Percentiles rank a stretch among this genome's conserved stretches.
phyloP scores from a whole-genome alignment of 2,888 invertebrate genomes.

The Hirtodrosophila alboralis region DNA sequence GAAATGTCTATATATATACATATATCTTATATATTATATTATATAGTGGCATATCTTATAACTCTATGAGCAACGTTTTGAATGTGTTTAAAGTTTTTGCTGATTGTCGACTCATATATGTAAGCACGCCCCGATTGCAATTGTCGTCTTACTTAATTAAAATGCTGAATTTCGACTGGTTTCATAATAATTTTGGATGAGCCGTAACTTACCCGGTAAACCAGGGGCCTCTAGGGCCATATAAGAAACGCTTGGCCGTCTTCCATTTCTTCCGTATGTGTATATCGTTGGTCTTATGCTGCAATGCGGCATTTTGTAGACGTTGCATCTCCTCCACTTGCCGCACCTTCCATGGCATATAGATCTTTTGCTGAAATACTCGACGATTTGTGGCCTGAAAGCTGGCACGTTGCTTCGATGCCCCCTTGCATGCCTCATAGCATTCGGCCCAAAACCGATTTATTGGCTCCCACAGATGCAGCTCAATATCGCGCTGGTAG shows the following conservation, averaged over 20 bases:
- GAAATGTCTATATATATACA: too few species aligned
- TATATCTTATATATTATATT: too few species aligned
- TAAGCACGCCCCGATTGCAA: constrained; percentile 58
- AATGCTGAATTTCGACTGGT: constrained; percentile 58
- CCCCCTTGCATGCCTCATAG: constrained; percentile 86
- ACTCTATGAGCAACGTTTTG: constrained; percentile 29
- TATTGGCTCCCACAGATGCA: constrained; percentile 85
- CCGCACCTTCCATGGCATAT: constrained; percentile 85
- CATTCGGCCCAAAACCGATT: constrained; percentile 87
- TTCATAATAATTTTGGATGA: constrained; percentile 54
- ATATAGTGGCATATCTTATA: not conserved
- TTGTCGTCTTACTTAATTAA: constrained; percentile 67
- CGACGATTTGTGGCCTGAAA: constrained; percentile 86
- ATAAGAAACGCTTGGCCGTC: constrained; percentile 85
- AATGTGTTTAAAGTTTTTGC: constrained; percentile 49
- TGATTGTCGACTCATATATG: constrained; percentile 26
- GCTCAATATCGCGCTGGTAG: constrained; percentile 85
- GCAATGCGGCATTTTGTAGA: constrained; percentile 84
- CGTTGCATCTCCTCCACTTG: constrained; percentile 85
- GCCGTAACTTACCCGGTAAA: constrained; percentile 81
- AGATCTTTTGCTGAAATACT: constrained; percentile 86
- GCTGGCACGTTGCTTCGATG: constrained; percentile 85
- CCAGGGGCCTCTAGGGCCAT: constrained; percentile 85
- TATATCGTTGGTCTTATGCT: constrained; percentile 85
- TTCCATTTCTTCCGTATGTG: constrained; percentile 86